A percentile compares a stretch with the other conserved stretches of the same genome.
These are phyloP conservation scores for Hippoglossus hippoglossus DNA, from an alignment of 2,797 vertebrate genomes.

Conservation along the genomic window DNA sequence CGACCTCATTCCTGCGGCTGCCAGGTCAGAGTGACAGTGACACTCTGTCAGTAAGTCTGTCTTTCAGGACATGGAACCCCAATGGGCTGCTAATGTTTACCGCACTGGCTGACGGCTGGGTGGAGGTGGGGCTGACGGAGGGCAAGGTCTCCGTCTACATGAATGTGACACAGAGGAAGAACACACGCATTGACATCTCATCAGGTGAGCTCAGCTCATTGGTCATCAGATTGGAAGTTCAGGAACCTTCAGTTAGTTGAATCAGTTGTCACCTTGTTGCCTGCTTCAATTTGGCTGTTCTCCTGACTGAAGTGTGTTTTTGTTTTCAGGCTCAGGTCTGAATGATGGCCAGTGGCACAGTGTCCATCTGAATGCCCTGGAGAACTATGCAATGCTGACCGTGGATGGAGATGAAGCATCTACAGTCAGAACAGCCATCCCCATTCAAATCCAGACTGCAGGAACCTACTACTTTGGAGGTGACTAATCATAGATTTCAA, in stretches of 20 bases:
- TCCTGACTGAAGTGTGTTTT: not conserved
- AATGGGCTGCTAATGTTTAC: conserved; percentile 93
- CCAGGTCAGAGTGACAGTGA: conserved; percentile 89
- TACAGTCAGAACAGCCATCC: conserved; percentile 92
- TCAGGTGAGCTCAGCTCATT: conserved; percentile 84
- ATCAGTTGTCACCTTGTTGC: not conserved
- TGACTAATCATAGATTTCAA: conserved; percentile 52
- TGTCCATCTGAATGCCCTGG: conserved; percentile 91
- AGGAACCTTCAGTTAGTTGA: not conserved
- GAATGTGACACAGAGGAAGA: conserved; percentile 89
- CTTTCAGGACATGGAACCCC: conserved; percentile 97
- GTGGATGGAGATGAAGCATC: conserved; percentile 96
- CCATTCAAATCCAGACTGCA: conserved; percentile 91
- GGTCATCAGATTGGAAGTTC: not conserved
- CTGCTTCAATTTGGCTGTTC: not conserved
- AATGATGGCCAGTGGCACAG: conserved; percentile 98
- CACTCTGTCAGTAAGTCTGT: conserved; percentile 90
- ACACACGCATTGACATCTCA: conserved; percentile 91
- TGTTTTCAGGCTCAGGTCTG: conserved; percentile 86
- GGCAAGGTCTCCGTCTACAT: conserved; percentile 92
- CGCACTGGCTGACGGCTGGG: conserved; percentile 88
- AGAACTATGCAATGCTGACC: conserved; percentile 93
- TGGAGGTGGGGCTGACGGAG: conserved; percentile 91
- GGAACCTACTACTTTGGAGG: conserved; percentile 96
- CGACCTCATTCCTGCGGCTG: conserved; percentile 92